These are phyloP conservation scores for Zaprionus gabonicus DNA, from an alignment of 1,140 invertebrate genomes.

Conservation along the genomic window DNA sequence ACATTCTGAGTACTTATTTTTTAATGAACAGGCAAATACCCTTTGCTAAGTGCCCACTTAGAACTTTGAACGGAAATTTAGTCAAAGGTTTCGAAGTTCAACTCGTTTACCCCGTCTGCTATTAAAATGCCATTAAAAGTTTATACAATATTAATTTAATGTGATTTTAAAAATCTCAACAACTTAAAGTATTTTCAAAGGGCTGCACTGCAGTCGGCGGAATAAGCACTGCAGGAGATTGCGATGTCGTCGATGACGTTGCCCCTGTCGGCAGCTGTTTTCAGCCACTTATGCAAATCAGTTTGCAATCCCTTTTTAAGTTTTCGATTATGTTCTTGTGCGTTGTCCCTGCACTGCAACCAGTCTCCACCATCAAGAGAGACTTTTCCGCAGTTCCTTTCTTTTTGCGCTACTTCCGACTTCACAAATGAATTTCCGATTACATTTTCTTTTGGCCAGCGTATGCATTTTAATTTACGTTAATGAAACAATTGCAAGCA, in stretches of 20 bases:
- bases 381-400: conserved; percentile 1
- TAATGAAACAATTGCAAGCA: conserved; percentile 75
- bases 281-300: conserved; percentile 75
- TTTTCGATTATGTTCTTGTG: conserved; percentile 67
- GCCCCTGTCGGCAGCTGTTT: conserved; percentile 54
- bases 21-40: too few relatives aligned
- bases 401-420: background rate
- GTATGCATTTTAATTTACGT: conserved; percentile 78
- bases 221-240: conserved; percentile 7
- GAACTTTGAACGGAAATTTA: background rate
- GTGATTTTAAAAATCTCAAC: conserved; percentile 15
- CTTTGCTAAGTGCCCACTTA: too few relatives aligned
- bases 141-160: conserved; percentile 20
- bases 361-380: background rate
- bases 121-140: conserved; percentile 18
- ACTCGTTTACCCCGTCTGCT: background rate
- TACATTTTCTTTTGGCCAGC: conserved; percentile 67
- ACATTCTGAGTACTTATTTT: too few relatives aligned
- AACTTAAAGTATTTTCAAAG: conserved; percentile 9
- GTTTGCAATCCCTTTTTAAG: conserved; percentile 72
- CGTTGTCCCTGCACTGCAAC: conserved; percentile 10
- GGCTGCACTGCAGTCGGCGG: conserved; percentile 4
- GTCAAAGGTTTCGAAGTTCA: background rate
- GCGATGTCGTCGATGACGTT: conserved; percentile 24
- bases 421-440: conserved; percentile 74